phyloP scores from a whole-genome alignment of 2,797 vertebrate genomes.

The Ceryle rudis region DNA sequence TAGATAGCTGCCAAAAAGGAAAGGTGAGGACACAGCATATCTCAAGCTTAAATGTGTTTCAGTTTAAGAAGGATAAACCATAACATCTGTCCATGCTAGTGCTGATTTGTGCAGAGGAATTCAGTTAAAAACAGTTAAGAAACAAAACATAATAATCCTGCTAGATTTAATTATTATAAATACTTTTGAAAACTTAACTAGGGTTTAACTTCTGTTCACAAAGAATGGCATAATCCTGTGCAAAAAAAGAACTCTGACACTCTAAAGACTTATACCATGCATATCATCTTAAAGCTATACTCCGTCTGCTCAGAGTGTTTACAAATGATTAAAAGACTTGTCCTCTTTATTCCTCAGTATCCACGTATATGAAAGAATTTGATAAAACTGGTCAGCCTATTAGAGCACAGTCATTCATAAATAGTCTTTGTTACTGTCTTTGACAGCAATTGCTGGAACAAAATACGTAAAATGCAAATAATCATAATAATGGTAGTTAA shows the following conservation, averaged over 20 bases:
- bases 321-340: background rate
- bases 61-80: background rate
- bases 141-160: background rate
- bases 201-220: background rate
- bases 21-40: background rate
- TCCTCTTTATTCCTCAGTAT: background rate
- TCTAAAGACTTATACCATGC: background rate
- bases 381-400: background rate
- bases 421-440: background rate
- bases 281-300: background rate
- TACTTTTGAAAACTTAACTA: background rate
- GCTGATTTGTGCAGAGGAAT: background rate
- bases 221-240: background rate
- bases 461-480: slow-evolving; percentile 12
- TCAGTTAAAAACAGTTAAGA: background rate
- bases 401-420: background rate
- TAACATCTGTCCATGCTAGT: background rate
- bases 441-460: background rate
- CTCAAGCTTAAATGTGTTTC: background rate
- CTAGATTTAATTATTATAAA: background rate
- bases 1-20: background rate
- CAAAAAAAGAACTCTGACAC: background rate
- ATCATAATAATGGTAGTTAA: background rate
- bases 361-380: background rate
- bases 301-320: background rate